These are phyloP conservation scores for Amblyopsis hoosieri DNA, from an alignment of 2,797 vertebrate genomes.

Conservation along the genomic window DNA sequence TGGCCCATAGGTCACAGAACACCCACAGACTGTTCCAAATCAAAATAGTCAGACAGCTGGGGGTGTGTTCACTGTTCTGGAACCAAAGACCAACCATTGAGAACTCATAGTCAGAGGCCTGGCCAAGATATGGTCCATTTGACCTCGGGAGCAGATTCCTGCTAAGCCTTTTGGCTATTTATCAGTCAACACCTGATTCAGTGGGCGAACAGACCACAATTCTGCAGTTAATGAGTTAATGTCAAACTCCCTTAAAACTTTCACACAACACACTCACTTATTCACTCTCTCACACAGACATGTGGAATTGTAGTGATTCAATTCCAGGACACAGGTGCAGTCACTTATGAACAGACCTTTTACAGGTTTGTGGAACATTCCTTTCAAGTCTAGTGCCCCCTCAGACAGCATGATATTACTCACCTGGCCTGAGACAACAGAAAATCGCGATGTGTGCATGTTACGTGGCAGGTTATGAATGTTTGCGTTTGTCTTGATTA, in stretches of 20 bases:
- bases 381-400: slow-evolving; percentile 33
- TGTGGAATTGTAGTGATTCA: slow-evolving; percentile 34
- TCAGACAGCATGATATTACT: slow-evolving; percentile 34
- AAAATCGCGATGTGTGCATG: slow-evolving; percentile 1
- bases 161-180: slow-evolving; percentile 27
- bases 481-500: slow-evolving; percentile 12
- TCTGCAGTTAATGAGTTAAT: slow-evolving; percentile 26
- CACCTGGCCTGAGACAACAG: slow-evolving; percentile 7
- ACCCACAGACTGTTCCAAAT: slow-evolving; percentile 58
- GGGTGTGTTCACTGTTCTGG: neutral
- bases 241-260: slow-evolving; percentile 19
- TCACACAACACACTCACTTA: slow-evolving; percentile 7
- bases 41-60: slow-evolving; percentile 30
- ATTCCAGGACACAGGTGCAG: slow-evolving; percentile 11
- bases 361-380: slow-evolving; percentile 62
- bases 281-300: slow-evolving; percentile 9
- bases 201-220: slow-evolving; percentile 38
- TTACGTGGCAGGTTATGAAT: slow-evolving; percentile 2
- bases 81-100: slow-evolving; percentile 15
- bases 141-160: slow-evolving; percentile 33
- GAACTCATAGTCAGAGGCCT: slow-evolving; percentile 19
- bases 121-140: slow-evolving; percentile 31
- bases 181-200: slow-evolving; percentile 42
- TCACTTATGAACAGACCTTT: slow-evolving; percentile 26
- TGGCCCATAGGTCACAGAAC: slow-evolving; percentile 51